Evolutionary conservation across 2,888 invertebrate species (phyloP).

Genomic region (Aleiodes leptofemur): DNA sequence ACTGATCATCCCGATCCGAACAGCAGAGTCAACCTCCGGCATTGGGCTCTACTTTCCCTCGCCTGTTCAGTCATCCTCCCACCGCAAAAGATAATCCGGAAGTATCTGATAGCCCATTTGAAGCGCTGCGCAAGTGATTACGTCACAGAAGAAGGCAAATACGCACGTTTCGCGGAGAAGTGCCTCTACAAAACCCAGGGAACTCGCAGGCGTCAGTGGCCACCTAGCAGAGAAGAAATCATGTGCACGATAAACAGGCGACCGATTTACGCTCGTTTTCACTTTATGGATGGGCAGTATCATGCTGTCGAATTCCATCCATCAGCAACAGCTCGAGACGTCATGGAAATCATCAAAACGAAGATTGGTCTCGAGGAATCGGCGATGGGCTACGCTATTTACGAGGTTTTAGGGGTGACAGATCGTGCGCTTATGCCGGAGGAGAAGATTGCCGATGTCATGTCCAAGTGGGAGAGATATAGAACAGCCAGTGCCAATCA

Average conservation of each 20-base stretch:
- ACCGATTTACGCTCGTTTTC: slow-evolving; percentile 92
- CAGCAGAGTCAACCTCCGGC: slow-evolving; percentile 89
- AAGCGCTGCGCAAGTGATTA: slow-evolving; percentile 92
- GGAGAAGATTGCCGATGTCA: slow-evolving; percentile 95
- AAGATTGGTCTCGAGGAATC: slow-evolving; percentile 91
- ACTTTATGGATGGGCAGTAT: slow-evolving; percentile 96
- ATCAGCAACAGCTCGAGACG: slow-evolving; percentile 92
- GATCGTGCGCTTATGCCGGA: slow-evolving; percentile 90
- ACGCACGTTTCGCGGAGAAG: slow-evolving; percentile 94
- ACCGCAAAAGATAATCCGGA: slow-evolving; percentile 88
- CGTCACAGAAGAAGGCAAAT: slow-evolving; percentile 95
- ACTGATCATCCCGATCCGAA: slow-evolving; percentile 94
- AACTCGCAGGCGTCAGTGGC: slow-evolving; percentile 88
- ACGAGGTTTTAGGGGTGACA: slow-evolving; percentile 91
- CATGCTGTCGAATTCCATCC: slow-evolving; percentile 97
- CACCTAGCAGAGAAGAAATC: slow-evolving; percentile 94
- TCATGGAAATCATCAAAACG: slow-evolving; percentile 89
- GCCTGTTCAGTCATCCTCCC: slow-evolving; percentile 90
- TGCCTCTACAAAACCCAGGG: slow-evolving; percentile 85
- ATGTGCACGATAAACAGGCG: slow-evolving; percentile 93
- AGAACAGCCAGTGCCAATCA: slow-evolving; percentile 81
- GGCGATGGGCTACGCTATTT: slow-evolving; percentile 92
- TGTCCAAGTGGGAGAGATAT: slow-evolving; percentile 96
- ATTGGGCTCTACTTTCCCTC: slow-evolving; percentile 93
- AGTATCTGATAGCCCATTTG: slow-evolving; percentile 92